Evolutionary conservation across 2,888 invertebrate genomes (phyloP).

Genomic region (Heliconius hortense): DNA sequence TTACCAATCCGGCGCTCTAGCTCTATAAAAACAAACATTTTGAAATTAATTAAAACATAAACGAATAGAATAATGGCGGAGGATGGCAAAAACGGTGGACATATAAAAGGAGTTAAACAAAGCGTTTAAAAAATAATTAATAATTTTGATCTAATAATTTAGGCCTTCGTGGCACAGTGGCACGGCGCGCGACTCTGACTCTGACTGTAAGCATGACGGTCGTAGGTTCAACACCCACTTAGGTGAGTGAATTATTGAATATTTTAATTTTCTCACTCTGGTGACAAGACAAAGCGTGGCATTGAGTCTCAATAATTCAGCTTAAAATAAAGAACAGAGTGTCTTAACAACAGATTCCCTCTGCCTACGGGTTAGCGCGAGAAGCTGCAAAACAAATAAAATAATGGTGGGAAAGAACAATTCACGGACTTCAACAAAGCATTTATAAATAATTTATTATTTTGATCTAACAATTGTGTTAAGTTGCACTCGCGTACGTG

Average conservation of each 20-base stretch:
- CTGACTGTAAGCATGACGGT: too few relatives aligned
- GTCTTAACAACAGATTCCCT: too few relatives aligned
- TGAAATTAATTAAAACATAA: background rate
- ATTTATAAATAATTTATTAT: conserved; percentile 23
- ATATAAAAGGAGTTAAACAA: conserved; percentile 11
- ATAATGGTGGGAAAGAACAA: background rate
- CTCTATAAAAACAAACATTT: background rate
- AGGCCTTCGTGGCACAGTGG: too few relatives aligned
- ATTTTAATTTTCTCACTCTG: too few relatives aligned
- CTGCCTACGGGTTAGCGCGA: too few relatives aligned
- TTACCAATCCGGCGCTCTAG: background rate
- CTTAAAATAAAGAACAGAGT: too few relatives aligned
- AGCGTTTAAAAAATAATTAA: conserved; percentile 18
- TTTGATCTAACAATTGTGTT: conserved; percentile 23
- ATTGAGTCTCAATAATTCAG: too few relatives aligned
- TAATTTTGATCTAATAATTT: conserved; percentile 22
- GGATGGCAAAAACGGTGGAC: background rate
- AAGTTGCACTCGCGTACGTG: conserved; percentile 11
- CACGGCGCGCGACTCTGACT: too few relatives aligned
- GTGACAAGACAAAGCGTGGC: too few relatives aligned
- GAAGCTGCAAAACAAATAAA: background rate
- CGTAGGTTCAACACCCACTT: too few relatives aligned
- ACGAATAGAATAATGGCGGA: background rate
- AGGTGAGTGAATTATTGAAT: too few relatives aligned
- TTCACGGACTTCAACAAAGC: conserved; percentile 3